A percentile compares a stretch with the other conserved stretches of the same genome.
Conservation (phyloP, 2,113 vertebrate genomes). For the Castor canadensis region DNA sequence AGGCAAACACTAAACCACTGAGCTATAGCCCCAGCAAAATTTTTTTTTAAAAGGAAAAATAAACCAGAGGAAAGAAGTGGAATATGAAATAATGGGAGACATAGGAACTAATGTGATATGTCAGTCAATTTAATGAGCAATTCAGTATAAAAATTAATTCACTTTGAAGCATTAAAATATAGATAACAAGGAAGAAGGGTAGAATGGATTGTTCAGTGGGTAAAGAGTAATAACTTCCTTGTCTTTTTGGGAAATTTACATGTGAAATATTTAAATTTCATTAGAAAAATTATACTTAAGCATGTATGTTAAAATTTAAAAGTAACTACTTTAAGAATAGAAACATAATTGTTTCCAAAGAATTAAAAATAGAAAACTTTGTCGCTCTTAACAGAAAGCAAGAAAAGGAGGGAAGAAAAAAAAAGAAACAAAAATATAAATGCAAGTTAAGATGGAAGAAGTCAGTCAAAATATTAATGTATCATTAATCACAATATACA, state of each 20-base stretch:
- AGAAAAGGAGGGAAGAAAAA: not conserved
- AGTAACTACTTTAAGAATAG: not conserved
- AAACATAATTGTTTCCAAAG: constrained; percentile 28
- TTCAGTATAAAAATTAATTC: not conserved
- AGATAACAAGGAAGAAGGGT: not conserved
- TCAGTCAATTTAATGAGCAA: not conserved
- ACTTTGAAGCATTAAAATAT: not conserved
- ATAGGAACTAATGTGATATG: not conserved
- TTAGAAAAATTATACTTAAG: constrained; percentile 15
- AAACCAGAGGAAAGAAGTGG: not conserved
- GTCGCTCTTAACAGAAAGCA: not conserved
- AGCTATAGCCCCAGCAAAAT: too few relatives aligned
- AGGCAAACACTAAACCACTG: too few relatives aligned
- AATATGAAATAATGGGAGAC: not conserved
- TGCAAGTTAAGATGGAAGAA: not conserved
- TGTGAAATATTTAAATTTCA: not conserved
- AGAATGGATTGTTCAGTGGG: not conserved
- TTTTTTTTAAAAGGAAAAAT: too few relatives aligned
- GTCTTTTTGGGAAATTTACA: not conserved
- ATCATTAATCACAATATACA: not conserved
- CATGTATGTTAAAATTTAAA: constrained; percentile 1
- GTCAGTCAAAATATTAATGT: not conserved
- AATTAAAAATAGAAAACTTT: not conserved
- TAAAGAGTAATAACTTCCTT: not conserved
- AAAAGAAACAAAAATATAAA: not conserved